phyloP scores from a whole-genome alignment of 1,140 invertebrate genomes.

The Notospermus geniculatus region DNA sequence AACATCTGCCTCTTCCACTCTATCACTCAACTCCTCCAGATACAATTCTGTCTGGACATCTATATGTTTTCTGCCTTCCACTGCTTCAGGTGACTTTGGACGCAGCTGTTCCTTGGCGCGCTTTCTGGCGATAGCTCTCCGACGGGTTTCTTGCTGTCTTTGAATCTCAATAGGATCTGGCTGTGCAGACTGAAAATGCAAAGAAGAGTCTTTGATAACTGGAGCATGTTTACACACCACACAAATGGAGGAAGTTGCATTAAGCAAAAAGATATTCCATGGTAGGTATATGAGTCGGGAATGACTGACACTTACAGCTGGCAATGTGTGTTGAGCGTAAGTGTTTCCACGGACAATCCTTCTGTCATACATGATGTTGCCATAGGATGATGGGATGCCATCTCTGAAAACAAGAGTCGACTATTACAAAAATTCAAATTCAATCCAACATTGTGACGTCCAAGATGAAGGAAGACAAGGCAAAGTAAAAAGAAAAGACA shows the following conservation, averaged over 20 bases:
- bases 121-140: slow-evolving; percentile 52
- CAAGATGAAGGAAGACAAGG: no score
- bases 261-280: no score
- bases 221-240: no score
- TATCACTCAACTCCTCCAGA: slow-evolving; percentile 72
- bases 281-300: no score
- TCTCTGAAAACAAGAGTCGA: not conserved
- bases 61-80: slow-evolving; percentile 76
- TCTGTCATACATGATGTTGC: slow-evolving; percentile 80
- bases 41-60: slow-evolving; percentile 83
- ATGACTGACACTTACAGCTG: slow-evolving; percentile 59
- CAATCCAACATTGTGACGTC: no score
- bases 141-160: slow-evolving; percentile 50
- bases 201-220: not conserved
- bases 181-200: slow-evolving; percentile 42
- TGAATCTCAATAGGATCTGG: slow-evolving; percentile 57
- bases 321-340: slow-evolving; percentile 63
- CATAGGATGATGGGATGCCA: slow-evolving; percentile 33
- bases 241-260: no score
- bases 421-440: not conserved
- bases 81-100: slow-evolving; percentile 55
- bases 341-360: slow-evolving; percentile 79
- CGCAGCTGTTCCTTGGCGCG: slow-evolving; percentile 53
- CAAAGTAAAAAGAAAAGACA: no score
- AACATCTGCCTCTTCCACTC: slow-evolving; percentile 65